Evolutionary conservation across 1,140 invertebrate genomes (phyloP).

Genomic region (Ceratitis capitata): DNA sequence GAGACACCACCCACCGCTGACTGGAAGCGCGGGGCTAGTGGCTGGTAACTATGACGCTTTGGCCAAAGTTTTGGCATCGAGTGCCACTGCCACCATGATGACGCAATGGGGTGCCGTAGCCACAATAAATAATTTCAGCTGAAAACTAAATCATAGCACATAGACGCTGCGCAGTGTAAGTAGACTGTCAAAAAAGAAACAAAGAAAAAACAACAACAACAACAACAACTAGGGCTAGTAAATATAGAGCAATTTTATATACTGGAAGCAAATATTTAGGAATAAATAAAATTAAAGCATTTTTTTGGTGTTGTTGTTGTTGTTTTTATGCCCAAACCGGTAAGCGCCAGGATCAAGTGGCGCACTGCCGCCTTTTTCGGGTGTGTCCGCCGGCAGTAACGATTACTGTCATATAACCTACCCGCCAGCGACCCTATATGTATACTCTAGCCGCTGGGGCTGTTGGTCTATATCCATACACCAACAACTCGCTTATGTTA

Average conservation of each 20-base stretch:
- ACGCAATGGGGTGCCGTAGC: conserved; percentile 36
- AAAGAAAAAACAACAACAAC: background rate
- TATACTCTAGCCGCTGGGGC: no score
- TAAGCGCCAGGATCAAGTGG: conserved; percentile 42
- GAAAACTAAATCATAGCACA: conserved; percentile 35
- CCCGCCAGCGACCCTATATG: background rate
- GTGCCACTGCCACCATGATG: conserved; percentile 33
- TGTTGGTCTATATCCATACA: background rate
- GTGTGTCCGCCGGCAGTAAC: background rate
- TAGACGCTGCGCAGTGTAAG: no score
- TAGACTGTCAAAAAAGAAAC: background rate
- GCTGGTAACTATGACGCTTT: background rate
- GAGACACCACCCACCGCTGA: conserved; percentile 21
- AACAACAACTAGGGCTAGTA: background rate
- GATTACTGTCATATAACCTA: background rate
- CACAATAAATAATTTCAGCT: conserved; percentile 29
- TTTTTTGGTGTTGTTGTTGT: no score
- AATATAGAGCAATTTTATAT: conserved; percentile 14
- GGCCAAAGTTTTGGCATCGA: background rate
- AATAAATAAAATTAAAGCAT: background rate
- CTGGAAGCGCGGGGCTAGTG: background rate
- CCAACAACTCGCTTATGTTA: conserved; percentile 3
- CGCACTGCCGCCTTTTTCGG: background rate
- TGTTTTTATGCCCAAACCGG: no score
- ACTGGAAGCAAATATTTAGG: background rate